Evolutionary conservation across 2,797 vertebrate species (phyloP).

Genomic region (Lycodopsis pacificus): DNA sequence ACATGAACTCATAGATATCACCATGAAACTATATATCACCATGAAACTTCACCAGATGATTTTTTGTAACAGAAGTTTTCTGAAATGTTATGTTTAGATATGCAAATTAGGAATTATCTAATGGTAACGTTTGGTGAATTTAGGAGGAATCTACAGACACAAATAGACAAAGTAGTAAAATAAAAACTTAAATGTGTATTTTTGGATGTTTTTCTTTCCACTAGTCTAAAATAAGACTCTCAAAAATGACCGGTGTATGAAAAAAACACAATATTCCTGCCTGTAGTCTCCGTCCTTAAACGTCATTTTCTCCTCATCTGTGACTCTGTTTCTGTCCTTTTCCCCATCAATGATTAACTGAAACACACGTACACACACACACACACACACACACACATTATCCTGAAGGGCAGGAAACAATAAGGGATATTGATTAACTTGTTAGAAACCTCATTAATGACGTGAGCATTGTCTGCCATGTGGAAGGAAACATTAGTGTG

Average conservation of each 20-base stretch:
- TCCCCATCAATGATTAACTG: background rate
- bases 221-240: background rate
- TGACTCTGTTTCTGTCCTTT: background rate
- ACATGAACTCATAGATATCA: no score
- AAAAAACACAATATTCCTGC: background rate
- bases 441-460: constrained; percentile 72
- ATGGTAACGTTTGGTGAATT: background rate
- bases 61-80: no score
- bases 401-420: constrained; percentile 43
- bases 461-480: constrained; percentile 71
- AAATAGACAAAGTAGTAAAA: background rate
- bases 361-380: constrained; percentile 15
- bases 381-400: constrained; percentile 29
- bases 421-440: constrained; percentile 68
- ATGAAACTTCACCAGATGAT: no score
- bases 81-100: background rate
- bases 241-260: background rate
- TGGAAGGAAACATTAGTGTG: constrained; percentile 81
- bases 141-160: background rate
- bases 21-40: no score
- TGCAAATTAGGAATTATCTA: background rate
- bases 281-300: background rate
- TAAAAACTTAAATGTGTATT: no score
- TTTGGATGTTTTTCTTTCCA: background rate
- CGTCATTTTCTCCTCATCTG: background rate